Conservation (phyloP, 2,113 vertebrate species). For the Ammodramus savannarum region DNA sequence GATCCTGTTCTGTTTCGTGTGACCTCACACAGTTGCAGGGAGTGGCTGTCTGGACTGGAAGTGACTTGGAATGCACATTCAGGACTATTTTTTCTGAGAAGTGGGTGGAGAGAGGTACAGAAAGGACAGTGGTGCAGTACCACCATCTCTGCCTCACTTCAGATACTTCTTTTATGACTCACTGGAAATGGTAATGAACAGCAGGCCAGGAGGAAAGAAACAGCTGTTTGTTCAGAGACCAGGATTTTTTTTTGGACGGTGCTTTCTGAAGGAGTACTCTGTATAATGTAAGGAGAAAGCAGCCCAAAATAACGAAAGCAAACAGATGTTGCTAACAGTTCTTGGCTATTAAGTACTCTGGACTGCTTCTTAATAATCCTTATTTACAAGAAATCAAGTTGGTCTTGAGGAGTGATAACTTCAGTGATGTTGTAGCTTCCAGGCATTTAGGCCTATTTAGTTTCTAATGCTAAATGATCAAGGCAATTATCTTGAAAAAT, state of each 20-base stretch:
- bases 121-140: background rate
- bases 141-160: conserved; percentile 33
- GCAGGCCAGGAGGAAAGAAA: conserved; percentile 17
- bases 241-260: background rate
- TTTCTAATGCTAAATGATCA: background rate
- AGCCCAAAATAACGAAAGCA: background rate
- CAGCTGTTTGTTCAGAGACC: background rate
- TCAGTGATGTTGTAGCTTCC: background rate
- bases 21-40: conserved; percentile 61
- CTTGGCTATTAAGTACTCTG: accelerated
- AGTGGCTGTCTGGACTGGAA: conserved; percentile 56
- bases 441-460: background rate
- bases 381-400: background rate
- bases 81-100: conserved; percentile 37
- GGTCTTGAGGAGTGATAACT: background rate
- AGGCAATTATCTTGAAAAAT: background rate
- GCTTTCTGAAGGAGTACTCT: background rate
- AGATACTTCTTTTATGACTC: conserved; percentile 70
- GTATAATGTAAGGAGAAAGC: background rate
- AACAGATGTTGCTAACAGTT: background rate
- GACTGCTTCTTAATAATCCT: background rate
- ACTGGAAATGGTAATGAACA: conserved; percentile 62
- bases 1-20: background rate
- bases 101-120: background rate
- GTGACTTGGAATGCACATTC: conserved; percentile 16